These are phyloP conservation scores for Etheostoma cragini DNA, from an alignment of 2,113 vertebrate genomes.

Conservation along the genomic window DNA sequence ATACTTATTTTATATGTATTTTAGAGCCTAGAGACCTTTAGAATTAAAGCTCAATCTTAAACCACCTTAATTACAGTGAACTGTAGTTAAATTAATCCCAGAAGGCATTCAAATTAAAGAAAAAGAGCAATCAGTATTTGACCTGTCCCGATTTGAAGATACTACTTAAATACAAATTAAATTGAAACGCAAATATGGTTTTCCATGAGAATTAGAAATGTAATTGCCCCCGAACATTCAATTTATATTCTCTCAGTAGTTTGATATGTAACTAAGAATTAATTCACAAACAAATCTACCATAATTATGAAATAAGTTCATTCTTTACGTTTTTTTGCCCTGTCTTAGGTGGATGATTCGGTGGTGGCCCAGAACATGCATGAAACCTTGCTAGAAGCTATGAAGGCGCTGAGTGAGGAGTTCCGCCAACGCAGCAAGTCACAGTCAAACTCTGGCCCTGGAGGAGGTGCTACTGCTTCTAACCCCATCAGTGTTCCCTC, in stretches of 20 bases:
- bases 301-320: neutral
- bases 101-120: neutral
- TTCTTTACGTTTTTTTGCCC: slow-evolving; percentile 4
- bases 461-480: slow-evolving; percentile 84
- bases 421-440: slow-evolving; percentile 87
- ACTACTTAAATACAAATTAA: neutral
- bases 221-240: neutral
- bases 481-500: slow-evolving; percentile 87
- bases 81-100: slow-evolving; percentile 5
- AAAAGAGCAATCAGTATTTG: neutral
- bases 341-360: slow-evolving; percentile 83
- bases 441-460: slow-evolving; percentile 82
- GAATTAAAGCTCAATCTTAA: neutral
- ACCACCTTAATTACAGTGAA: neutral
- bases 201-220: neutral
- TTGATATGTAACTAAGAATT: neutral
- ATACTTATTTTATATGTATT: neutral
- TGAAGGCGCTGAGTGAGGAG: slow-evolving; percentile 88
- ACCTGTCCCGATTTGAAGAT: neutral
- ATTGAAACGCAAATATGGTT: neutral
- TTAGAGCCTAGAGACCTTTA: neutral
- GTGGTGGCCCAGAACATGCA: slow-evolving; percentile 90
- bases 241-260: neutral
- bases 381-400: slow-evolving; percentile 87
- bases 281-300: neutral